Evolutionary conservation across 1,140 invertebrate species (phyloP), one percentile per base, ranked within the genome.

Genomic region (Hetaerina americana): DNA sequence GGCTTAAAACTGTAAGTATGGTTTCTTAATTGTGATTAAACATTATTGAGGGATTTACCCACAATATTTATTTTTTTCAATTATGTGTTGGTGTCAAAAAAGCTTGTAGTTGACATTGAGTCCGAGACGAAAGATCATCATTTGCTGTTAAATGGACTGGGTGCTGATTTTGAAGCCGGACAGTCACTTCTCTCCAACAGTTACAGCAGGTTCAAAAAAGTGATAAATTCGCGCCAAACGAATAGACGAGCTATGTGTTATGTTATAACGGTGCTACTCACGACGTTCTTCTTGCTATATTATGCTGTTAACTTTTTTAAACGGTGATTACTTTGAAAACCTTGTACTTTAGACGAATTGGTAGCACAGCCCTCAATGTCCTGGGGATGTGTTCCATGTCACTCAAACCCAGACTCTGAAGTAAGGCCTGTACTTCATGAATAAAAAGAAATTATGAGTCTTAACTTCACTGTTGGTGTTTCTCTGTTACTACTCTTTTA

Each of bases 111-210:
- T 68, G 70, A 70, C 40, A 70, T 70, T 26, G 70, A 70, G 27
- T 27, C 22, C 49, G 70, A 70, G 24, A 29, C 70, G 6, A 70
- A 70, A 40, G 70, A 70, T 12, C 70, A 70, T 66, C 28, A 70
- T 26, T 6, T 15, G 22, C 40, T 70, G 22, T 26, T 70, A 15
- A 29, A 70, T 26, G 70, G 70, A 10, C 27, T 70, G 22, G 29
- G 29, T 22, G 24, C 49, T 26, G 70, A 70, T 8, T 70, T 70
- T 66, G 70, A 70, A 29, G 29, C 70, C 49, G 70, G 70, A 1
- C 26, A 26, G 5, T 26, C 26, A 6, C 26, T 70, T 5, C 70
- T 70, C 6, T 49, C 29, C 5, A 29, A 29, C 5, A 70, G 70
- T 66, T 49, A 40, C 18, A 26, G 49, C 28, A 29, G 70, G 15